Evolutionary conservation across 1,140 invertebrate genomes (phyloP), one percentile per base, ranked within the genome.

Genomic region (Drosophila sp.): DNA sequence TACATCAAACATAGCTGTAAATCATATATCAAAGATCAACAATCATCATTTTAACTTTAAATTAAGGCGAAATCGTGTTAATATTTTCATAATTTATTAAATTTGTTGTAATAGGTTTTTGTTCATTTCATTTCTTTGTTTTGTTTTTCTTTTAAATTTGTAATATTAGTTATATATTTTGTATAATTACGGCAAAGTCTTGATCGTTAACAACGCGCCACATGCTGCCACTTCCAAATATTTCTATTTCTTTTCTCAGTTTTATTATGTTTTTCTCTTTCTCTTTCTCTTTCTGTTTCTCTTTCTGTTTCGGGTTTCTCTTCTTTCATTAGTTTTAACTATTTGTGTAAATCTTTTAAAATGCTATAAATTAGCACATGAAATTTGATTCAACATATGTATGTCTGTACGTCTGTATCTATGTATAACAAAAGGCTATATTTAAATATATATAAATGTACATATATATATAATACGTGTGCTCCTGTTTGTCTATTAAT

Each of bases 101-200:
- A 32, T 66, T 76, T 72, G 36, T 75, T 65, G 59, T 74, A 72
- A 62, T 76, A 73, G 45, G 13, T 69, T 73, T 76, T 67, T 76
- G 46, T 76, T 76, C 40, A 64, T 73, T 46, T 62, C 61, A 34
- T 51, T 61, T 59, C 16, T 57, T 72, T 67, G 40, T 56, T 56
- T 62, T 46, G 34, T 29, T 62, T 50, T 14, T 58, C 7, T 41
- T 21, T 65, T n/a, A n/a, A n/a, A n/a, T n/a, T n/a, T 36, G 14
- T 48, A 13, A 8, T 48, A 5, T 29, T 63, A 13, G 50, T 50
- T 27, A 6, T 46, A 54, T 65, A 45, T 72, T 38, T 46, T 70
- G 58, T 70, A 62, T 70, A 63, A 63, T 73, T 69, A 70, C 41
- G 66, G 66, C 65, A 74, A 74, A 51, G 57, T 74, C 72, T 74